phyloP scores from a whole-genome alignment of 2,888 invertebrate species.

The Ochropleura leucogaster region DNA sequence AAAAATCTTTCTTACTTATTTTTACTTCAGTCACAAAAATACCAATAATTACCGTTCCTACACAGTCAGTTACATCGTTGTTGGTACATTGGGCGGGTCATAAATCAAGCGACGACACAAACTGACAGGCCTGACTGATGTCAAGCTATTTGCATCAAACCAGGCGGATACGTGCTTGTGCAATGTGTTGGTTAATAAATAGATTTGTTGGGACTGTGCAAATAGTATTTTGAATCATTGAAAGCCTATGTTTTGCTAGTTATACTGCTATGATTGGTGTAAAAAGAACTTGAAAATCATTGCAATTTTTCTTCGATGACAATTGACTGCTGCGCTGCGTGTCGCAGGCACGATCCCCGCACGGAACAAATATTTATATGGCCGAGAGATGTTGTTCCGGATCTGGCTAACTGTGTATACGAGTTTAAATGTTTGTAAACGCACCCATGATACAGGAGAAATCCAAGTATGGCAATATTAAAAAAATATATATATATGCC shows the following conservation, averaged over 20 bases:
- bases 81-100: conserved; percentile 28
- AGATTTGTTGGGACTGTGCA: conserved; percentile 24
- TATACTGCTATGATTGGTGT: no score
- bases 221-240: neutral
- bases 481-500: no score
- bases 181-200: conserved; percentile 44
- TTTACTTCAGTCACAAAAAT: conserved; percentile 15
- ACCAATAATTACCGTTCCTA: conserved; percentile 30
- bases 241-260: neutral
- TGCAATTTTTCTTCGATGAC: no score
- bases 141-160: conserved; percentile 62
- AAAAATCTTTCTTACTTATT: neutral
- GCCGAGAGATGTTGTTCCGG: no score
- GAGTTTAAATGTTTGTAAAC: no score
- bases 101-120: conserved; percentile 55
- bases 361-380: no score
- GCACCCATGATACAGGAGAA: no score
- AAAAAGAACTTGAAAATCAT: no score
- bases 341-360: no score
- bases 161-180: conserved; percentile 54
- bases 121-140: conserved; percentile 57
- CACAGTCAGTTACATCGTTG: conserved; percentile 17
- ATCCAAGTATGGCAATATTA: no score
- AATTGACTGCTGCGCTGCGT: no score
- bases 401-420: no score